Percentiles rank a stretch among this genome's conserved stretches.
Conservation (phyloP, 2,113 vertebrate species). For the Anoura caudifer region DNA sequence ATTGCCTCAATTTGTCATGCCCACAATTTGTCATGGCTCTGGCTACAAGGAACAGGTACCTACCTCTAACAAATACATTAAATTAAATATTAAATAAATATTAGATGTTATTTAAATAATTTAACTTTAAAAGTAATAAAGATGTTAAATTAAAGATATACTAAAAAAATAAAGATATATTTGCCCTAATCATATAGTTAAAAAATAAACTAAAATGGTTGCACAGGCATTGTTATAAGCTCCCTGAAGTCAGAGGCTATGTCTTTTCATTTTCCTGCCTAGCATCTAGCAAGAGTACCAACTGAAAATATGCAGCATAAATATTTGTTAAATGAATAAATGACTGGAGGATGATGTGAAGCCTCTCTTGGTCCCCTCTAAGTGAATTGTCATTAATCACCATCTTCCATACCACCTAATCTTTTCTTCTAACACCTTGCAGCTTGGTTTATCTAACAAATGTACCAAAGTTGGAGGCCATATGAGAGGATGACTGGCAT, state of each 20-base stretch:
- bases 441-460: slow-evolving; percentile 8
- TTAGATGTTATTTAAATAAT: slow-evolving; percentile 6
- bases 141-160: background rate
- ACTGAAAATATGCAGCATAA: slow-evolving; percentile 32
- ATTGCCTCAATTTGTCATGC: slow-evolving; percentile 22
- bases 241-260: background rate
- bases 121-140: slow-evolving; percentile 25
- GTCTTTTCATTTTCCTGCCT: background rate
- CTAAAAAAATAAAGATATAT: slow-evolving; percentile 7
- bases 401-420: background rate
- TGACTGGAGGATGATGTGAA: background rate
- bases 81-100: background rate
- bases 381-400: slow-evolving; percentile 10
- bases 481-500: background rate
- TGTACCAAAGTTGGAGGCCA: background rate
- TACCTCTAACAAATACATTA: background rate
- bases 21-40: slow-evolving; percentile 13
- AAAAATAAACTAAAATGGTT: background rate
- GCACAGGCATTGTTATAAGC: background rate
- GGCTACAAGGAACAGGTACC: background rate
- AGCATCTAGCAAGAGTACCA: slow-evolving; percentile 9
- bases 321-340: slow-evolving; percentile 31
- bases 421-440: slow-evolving; percentile 21
- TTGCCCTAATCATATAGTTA: background rate
- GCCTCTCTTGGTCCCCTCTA: background rate